phyloP scores from a whole-genome alignment of 92 coral and sea anemone species.

The Actinostola sp. region DNA sequence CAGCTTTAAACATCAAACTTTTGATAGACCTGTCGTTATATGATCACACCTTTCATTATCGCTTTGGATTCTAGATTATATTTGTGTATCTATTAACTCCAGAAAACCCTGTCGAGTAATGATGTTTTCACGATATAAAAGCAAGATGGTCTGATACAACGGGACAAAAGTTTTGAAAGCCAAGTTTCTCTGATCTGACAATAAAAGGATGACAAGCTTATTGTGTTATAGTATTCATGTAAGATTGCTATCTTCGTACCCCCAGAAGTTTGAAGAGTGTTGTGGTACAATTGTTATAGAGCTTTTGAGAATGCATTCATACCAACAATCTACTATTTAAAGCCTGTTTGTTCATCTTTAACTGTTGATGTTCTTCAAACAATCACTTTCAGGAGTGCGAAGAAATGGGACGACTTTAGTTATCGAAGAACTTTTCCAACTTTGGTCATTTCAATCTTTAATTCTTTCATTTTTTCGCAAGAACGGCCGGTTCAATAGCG shows the following conservation, averaged over 20 bases:
- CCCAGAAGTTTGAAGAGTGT: constrained; percentile 14
- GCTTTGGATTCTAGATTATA: constrained; percentile 15
- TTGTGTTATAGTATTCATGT: constrained; percentile 24
- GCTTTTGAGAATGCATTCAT: constrained; percentile 1
- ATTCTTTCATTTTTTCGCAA: no score
- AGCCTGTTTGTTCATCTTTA: neutral
- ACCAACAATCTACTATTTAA: neutral
- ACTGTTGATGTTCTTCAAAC: neutral
- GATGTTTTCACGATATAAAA: neutral
- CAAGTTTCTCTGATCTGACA: neutral
- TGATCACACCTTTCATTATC: constrained; percentile 45
- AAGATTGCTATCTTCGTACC: constrained; percentile 18
- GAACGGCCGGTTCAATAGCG: no score
- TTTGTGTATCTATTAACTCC: constrained; percentile 15
- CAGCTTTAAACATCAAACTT: constrained; percentile 28
- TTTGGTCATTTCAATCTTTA: no score
- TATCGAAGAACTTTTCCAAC: no score
- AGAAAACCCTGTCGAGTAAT: neutral
- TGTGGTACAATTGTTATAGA: neutral
- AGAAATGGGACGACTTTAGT: no score
- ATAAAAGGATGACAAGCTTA: constrained; percentile 5
- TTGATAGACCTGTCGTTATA: constrained; percentile 52
- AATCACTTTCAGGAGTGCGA: no score
- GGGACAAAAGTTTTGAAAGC: neutral
- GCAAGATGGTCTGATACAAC: no score